Percentiles rank a stretch among this genome's conserved stretches.
These are phyloP conservation scores for Cheilosia soror DNA, from an alignment of 2,888 invertebrate genomes.

Conservation along the genomic window DNA sequence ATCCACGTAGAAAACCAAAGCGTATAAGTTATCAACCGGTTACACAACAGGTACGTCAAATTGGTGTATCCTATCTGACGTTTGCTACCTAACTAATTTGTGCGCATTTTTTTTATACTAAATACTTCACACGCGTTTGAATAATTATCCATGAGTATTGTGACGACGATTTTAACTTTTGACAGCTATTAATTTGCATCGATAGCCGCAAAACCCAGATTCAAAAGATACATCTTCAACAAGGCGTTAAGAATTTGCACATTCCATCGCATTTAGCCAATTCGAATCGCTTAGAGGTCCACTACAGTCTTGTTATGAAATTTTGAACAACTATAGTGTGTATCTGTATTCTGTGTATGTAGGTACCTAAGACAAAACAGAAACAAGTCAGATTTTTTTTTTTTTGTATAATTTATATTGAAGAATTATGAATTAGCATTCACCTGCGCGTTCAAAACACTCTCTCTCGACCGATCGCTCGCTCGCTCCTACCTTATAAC, in stretches of 20 bases:
- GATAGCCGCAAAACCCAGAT: neutral
- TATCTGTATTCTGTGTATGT: neutral
- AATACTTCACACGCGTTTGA: neutral
- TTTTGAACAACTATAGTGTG: neutral
- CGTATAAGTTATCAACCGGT: too few species aligned
- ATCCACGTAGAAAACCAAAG: too few species aligned
- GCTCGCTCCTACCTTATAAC: too few species aligned
- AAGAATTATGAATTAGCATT: conserved; percentile 69
- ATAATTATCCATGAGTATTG: neutral
- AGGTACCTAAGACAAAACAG: neutral
- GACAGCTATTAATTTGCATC: conserved; percentile 5
- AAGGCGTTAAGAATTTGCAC: neutral
- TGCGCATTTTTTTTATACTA: neutral
- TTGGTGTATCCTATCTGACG: too few species aligned
- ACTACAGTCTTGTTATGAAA: neutral
- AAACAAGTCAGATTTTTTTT: neutral
- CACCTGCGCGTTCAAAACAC: conserved; percentile 52
- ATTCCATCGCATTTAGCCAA: neutral
- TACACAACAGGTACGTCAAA: too few species aligned
- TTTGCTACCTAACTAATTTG: neutral
- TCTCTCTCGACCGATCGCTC: neutral
- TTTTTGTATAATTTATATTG: conserved; percentile 32
- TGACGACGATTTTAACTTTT: conserved; percentile 15
- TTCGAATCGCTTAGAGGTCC: neutral
- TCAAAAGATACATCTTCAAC: neutral